phyloP scores from a whole-genome alignment of 1,140 invertebrate species.

The Bombus pyrosoma region DNA sequence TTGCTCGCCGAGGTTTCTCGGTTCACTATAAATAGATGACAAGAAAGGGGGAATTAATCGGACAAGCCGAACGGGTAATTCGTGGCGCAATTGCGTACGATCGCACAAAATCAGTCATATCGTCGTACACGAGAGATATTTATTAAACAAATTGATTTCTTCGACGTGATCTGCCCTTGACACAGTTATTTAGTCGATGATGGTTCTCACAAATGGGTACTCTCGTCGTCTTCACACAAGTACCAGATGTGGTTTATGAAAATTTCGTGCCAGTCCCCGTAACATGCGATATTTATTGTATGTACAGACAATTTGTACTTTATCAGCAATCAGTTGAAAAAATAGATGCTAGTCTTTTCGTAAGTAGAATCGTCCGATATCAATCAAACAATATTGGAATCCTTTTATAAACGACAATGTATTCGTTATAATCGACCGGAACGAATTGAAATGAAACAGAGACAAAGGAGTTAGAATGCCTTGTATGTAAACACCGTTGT shows the following conservation, averaged over 20 bases:
- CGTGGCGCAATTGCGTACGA: conserved; percentile 23
- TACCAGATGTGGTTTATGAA: background rate
- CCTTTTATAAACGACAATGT: background rate
- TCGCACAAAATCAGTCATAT: conserved; percentile 9
- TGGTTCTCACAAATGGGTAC: conserved; percentile 30
- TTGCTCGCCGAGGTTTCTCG: background rate
- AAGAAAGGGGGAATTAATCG: conserved; percentile 5
- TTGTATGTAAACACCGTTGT: too few relatives aligned
- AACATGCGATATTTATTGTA: background rate
- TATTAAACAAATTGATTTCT: conserved; percentile 68
- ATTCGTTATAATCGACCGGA: background rate
- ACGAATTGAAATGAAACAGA: background rate
- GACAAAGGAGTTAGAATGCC: background rate
- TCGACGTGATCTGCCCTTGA: conserved; percentile 54
- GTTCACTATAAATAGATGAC: conserved; percentile 26
- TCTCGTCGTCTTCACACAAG: background rate
- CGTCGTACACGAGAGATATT: conserved; percentile 36
- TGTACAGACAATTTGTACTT: background rate
- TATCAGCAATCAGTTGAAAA: too few relatives aligned
- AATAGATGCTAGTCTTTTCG: too few relatives aligned
- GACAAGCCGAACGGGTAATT: background rate
- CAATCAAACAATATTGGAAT: background rate
- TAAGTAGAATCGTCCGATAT: background rate
- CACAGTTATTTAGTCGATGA: conserved; percentile 52
- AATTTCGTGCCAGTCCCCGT: conserved; percentile 16